phyloP scores from a whole-genome alignment of 2,797 vertebrate species.

The Eutrigla gurnardus region DNA sequence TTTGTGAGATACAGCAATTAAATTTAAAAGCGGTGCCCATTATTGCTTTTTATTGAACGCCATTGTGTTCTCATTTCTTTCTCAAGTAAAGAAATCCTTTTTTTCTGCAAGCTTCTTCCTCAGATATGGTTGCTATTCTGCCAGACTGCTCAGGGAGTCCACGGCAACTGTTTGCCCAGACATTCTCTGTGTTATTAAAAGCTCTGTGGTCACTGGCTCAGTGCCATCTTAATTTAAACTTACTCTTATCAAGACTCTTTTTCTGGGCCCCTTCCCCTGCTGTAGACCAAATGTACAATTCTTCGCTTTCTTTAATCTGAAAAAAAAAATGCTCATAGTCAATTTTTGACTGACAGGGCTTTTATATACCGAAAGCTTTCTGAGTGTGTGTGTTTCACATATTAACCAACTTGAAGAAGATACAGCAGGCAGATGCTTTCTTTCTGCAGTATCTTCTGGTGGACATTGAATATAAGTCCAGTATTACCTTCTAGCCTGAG shows the following conservation, averaged over 20 bases:
- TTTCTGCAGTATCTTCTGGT: too few relatives aligned
- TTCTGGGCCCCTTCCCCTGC: slow-evolving; percentile 43
- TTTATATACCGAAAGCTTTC: slow-evolving; percentile 6
- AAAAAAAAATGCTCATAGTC: slow-evolving; percentile 16
- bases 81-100: slow-evolving; percentile 17
- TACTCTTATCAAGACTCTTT: slow-evolving; percentile 52
- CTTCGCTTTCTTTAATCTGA: slow-evolving; percentile 5
- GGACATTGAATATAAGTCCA: not conserved
- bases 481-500: slow-evolving; percentile 1
- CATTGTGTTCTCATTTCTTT: slow-evolving; percentile 33
- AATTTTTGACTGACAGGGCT: slow-evolving; percentile 5
- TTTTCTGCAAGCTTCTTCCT: slow-evolving; percentile 20
- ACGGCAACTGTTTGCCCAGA: slow-evolving; percentile 76
- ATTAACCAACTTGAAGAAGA: not conserved
- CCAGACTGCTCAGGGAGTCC: slow-evolving; percentile 55
- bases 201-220: slow-evolving; percentile 66
- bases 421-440: not conserved
- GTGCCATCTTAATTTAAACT: slow-evolving; percentile 77
- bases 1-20: slow-evolving; percentile 11
- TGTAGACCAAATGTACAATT: slow-evolving; percentile 30
- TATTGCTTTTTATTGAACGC: slow-evolving; percentile 35
- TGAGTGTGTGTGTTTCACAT: not conserved
- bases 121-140: slow-evolving; percentile 45
- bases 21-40: slow-evolving; percentile 6
- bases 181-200: slow-evolving; percentile 77